Percentiles rank a stretch among this genome's conserved stretches.
These are phyloP conservation scores for Toxotes chatareus DNA, from an alignment of 2,113 vertebrate species.

Conservation along the genomic window DNA sequence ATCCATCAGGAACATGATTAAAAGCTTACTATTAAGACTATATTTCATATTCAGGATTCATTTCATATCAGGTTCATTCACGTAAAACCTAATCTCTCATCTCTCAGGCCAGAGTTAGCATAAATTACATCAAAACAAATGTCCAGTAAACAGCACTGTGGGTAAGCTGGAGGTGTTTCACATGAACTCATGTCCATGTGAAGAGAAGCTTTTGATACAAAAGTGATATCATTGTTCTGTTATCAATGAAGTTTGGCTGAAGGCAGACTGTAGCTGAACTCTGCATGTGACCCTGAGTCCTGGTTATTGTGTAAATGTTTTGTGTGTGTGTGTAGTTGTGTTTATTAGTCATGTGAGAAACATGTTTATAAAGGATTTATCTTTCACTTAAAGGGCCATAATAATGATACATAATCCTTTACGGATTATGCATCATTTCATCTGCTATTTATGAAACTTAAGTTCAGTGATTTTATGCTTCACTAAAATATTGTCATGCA, in stretches of 20 bases:
- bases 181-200: slow-evolving; percentile 2
- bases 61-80: background rate
- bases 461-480: background rate
- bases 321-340: background rate
- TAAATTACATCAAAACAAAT: background rate
- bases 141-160: background rate
- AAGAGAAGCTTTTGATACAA: slow-evolving; percentile 5
- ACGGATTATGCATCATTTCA: too few species aligned
- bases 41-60: slow-evolving; percentile 14
- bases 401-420: background rate
- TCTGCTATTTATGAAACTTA: too few species aligned
- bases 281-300: background rate
- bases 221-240: slow-evolving; percentile 17
- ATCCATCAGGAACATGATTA: slow-evolving; percentile 18
- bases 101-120: background rate
- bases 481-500: background rate
- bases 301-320: slow-evolving; percentile 2
- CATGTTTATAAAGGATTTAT: background rate
- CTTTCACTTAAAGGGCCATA: background rate
- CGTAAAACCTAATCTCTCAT: background rate
- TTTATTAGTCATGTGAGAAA: background rate
- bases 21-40: slow-evolving; percentile 18
- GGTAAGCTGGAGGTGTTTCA: slow-evolving; percentile 9
- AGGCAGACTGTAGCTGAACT: background rate
- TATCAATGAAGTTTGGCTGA: background rate